Percentiles rank a stretch among this genome's conserved stretches.
These are phyloP conservation scores for Ciona savignyi DNA, from an alignment of 23 tunicate species.

Conservation along the genomic window DNA sequence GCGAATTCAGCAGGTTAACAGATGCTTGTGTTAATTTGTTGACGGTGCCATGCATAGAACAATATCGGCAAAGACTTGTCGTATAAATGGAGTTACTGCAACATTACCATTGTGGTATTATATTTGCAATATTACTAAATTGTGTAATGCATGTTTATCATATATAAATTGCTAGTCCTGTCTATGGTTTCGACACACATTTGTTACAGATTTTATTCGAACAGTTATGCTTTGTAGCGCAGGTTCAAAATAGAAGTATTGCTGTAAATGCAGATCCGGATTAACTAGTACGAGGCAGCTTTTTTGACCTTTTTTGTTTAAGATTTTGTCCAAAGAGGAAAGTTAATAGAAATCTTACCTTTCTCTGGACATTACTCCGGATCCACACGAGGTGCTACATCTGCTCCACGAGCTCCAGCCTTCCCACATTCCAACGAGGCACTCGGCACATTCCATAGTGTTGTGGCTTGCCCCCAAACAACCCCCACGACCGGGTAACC, in stretches of 20 bases:
- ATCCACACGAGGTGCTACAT: constrained; percentile 70
- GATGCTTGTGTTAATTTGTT: too few relatives aligned
- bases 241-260: too few relatives aligned
- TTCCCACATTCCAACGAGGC: constrained; percentile 40
- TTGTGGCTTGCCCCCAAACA: constrained; percentile 38
- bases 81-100: not conserved
- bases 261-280: too few relatives aligned
- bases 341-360: constrained; percentile 14
- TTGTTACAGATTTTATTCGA: too few relatives aligned
- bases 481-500: constrained; percentile 75
- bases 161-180: too few relatives aligned
- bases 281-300: too few relatives aligned
- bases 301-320: too few relatives aligned
- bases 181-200: too few relatives aligned
- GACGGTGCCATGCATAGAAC: too few relatives aligned
- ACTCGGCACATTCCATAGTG: constrained; percentile 2
- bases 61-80: not conserved
- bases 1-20: not conserved
- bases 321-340: not conserved
- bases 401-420: constrained; percentile 26
- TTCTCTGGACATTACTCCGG: constrained; percentile 22
- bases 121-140: not conserved
- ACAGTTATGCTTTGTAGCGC: too few relatives aligned
- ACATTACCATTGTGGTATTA: not conserved
- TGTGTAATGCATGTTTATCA: too few relatives aligned